Evolutionary conservation across 2,888 invertebrate genomes (phyloP).

Genomic region (Drosophila cognata): DNA sequence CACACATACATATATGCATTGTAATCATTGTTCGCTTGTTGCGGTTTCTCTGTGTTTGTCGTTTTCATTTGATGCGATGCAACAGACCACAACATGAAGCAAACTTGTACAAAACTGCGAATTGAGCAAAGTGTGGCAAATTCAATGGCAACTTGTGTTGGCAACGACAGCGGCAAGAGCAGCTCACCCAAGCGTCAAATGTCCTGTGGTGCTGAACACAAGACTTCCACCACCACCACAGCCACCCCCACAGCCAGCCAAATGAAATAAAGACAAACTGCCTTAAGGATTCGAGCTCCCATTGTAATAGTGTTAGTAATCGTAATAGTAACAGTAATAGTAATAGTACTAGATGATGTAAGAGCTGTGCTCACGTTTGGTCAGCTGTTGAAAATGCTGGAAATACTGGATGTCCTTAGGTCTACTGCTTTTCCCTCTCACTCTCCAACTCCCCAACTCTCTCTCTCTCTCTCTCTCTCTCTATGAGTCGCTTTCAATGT

Average conservation of each 20-base stretch:
- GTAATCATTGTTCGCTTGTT: not conserved
- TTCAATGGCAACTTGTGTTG: constrained; percentile 61
- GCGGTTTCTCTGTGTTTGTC: not conserved
- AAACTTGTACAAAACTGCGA: constrained; percentile 16
- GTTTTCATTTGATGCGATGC: constrained; percentile 7
- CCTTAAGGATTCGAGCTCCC: constrained; percentile 10
- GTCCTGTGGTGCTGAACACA: constrained; percentile 53
- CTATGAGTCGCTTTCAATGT: not conserved
- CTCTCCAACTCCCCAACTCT: not conserved
- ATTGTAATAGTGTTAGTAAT: not conserved
- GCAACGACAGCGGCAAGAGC: constrained; percentile 17
- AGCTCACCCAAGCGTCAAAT: constrained; percentile 59
- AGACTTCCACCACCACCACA: not conserved
- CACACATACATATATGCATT: not conserved
- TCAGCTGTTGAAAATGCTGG: constrained; percentile 22
- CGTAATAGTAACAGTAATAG: not conserved
- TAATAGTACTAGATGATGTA: constrained; percentile 29
- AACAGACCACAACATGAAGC: constrained; percentile 34
- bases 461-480: not conserved
- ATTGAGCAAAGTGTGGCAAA: constrained; percentile 21
- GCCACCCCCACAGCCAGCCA: not conserved
- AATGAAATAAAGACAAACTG: not conserved
- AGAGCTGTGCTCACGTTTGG: constrained; percentile 30
- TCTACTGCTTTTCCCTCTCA: constrained; percentile 8
- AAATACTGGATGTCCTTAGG: constrained; percentile 26